Conservation (phyloP, 2,113 vertebrate species). For the Puntigrus tetrazona region DNA sequence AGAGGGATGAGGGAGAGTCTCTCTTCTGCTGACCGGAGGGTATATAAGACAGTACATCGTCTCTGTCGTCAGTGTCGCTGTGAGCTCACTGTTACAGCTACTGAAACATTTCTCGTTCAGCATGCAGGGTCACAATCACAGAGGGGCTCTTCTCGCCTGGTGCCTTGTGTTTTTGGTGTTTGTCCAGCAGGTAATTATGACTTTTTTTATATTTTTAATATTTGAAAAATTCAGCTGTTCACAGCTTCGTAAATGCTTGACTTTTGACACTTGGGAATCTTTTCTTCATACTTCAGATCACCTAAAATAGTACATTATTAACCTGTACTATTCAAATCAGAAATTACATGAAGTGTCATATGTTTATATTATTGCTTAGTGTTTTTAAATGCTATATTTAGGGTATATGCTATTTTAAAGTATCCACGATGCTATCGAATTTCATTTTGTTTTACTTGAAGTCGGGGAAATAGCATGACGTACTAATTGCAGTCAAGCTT, state of each 20-base stretch:
- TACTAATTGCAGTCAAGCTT: background rate
- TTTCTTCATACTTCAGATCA: background rate
- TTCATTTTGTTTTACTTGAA: background rate
- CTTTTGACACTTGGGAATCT: background rate
- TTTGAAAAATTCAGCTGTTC: background rate
- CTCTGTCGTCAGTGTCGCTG: background rate
- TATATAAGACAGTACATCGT: conserved; percentile 6
- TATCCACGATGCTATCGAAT: background rate
- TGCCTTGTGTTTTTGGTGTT: conserved; percentile 49
- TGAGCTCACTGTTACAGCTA: background rate
- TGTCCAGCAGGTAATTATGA: conserved; percentile 55
- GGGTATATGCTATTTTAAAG: background rate
- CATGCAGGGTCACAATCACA: conserved; percentile 51
- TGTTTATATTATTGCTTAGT: background rate
- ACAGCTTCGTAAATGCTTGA: background rate
- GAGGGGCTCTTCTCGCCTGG: conserved; percentile 19
- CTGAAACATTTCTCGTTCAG: background rate
- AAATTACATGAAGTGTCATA: too few relatives aligned
- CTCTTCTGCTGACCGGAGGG: background rate
- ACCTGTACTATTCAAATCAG: background rate
- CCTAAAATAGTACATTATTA: background rate
- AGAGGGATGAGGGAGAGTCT: conserved; percentile 8
- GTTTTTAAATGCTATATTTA: background rate
- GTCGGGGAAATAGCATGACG: background rate
- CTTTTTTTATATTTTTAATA: background rate